Evolutionary conservation across 2,888 invertebrate genomes (phyloP), one percentile per base, ranked within the genome.

Genomic region (Drosophila pseudotakahashii): DNA sequence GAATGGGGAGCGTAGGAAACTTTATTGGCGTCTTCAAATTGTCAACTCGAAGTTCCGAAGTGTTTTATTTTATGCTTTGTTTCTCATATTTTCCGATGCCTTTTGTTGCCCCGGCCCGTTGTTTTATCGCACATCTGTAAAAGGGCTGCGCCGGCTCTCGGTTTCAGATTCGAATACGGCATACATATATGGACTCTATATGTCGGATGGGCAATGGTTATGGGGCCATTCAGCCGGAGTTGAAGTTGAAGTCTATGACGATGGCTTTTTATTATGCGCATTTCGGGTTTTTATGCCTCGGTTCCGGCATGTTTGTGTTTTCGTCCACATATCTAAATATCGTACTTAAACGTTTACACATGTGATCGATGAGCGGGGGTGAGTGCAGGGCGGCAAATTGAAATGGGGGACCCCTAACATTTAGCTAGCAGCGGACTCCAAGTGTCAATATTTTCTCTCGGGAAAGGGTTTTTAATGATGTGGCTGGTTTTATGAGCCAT

Each of bases 21-120:
- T 83, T 83, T 83, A 83, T 83, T 83, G 86, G 79, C 79, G 86
- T 80, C 86, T 84, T 81, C 82, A 85, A 83, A 83, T 85, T 83
- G 82, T 85, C 82, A 83, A 83, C 82, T 83, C 68, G 69, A 76
- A 77, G 78, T 82, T 82, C 74, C 66, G 70, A 83, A 81, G 83
- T 83, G 79, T 83, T 83, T 86, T 86, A 83, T 86, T 85, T 83
- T 75, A 80, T 86, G 86, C 79, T 83, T 83, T 85, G 86, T 80
- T 81, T 83, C 85, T 85, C 82, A 83, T 83, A 83, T 83, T 83
- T 85, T 82, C 51, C 74, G 55, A 62, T 75, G 73, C 78, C 79
- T 75, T 78, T 83, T 80, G 76, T 79, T 71, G 58, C 53, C 52
- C 52, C 52, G 36, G 60, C 71, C 57, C 68, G 55, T 63, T 76